Evolutionary conservation across 2,113 vertebrate genomes (phyloP).

Genomic region (Glaucidium brasilianum): DNA sequence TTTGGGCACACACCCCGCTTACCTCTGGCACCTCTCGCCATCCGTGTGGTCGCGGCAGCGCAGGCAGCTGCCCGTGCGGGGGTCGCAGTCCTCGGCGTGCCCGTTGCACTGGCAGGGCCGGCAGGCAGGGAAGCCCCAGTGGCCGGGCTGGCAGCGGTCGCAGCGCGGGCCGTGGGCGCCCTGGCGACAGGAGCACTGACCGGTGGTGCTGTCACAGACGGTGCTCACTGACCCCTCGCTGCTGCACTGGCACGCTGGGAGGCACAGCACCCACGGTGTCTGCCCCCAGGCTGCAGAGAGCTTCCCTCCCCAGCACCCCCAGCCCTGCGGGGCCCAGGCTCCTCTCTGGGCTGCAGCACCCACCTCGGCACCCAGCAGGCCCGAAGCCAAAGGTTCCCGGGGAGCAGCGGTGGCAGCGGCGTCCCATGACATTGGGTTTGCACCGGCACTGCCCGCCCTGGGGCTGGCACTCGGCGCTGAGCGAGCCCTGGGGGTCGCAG

Average conservation of each 20-base stretch:
- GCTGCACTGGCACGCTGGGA: constrained; percentile 88
- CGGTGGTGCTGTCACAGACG: constrained; percentile 82
- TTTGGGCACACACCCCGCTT: neutral
- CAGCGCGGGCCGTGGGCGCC: constrained; percentile 86
- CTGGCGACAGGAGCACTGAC: constrained; percentile 87
- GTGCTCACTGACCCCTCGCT: constrained; percentile 81
- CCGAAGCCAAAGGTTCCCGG: constrained; percentile 90
- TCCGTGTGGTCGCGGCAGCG: constrained; percentile 86
- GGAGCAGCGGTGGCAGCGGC: constrained; percentile 84
- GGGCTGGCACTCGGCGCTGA: constrained; percentile 86
- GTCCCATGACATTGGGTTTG: constrained; percentile 84
- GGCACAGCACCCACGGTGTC: neutral
- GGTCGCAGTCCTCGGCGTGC: constrained; percentile 83
- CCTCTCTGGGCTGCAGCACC: neutral
- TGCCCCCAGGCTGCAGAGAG: accelerated
- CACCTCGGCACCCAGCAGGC: constrained; percentile 86
- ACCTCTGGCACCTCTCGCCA: constrained; percentile 91
- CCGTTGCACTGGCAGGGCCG: constrained; percentile 88
- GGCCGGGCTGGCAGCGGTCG: constrained; percentile 85
- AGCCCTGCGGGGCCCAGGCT: neutral
- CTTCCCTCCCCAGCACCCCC: accelerated
- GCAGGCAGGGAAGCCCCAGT: constrained; percentile 95
- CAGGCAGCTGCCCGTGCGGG: constrained; percentile 83
- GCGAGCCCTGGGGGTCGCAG: constrained; percentile 90
- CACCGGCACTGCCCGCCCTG: constrained; percentile 92